These are phyloP conservation scores for Cydia splendana DNA, from an alignment of 1,140 invertebrate species.

Conservation along the genomic window DNA sequence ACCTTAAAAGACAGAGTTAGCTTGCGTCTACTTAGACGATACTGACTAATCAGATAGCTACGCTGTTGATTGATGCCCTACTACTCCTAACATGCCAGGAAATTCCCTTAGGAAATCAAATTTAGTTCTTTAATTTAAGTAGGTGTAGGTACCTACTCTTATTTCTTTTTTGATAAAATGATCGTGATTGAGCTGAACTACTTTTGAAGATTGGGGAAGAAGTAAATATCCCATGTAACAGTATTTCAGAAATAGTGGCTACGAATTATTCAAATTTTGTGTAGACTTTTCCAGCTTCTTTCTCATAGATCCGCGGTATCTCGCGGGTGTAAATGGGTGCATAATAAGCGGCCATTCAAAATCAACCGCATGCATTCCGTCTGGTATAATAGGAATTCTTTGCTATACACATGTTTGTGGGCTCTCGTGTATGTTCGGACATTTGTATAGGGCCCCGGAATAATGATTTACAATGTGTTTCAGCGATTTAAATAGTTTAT, in stretches of 20 bases:
- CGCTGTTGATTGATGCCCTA: too few species aligned
- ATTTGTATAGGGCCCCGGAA: conserved; percentile 63
- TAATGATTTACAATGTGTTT: conserved; percentile 67
- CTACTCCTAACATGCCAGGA: too few species aligned
- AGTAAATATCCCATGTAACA: too few species aligned
- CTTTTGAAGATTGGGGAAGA: too few species aligned
- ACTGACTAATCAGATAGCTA: too few species aligned
- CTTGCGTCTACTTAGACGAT: too few species aligned
- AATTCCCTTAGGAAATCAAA: too few species aligned
- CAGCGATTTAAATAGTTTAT: conserved; percentile 38
- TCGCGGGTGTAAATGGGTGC: conserved; percentile 73
- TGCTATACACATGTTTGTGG: conserved; percentile 63
- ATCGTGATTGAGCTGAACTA: too few species aligned
- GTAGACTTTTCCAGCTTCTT: background rate
- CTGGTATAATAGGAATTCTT: conserved; percentile 64
- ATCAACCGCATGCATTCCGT: conserved; percentile 57
- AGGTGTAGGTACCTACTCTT: too few species aligned
- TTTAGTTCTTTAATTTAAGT: too few species aligned
- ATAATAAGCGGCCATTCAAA: conserved; percentile 75
- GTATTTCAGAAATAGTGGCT: background rate
- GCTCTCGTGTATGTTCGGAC: conserved; percentile 52
- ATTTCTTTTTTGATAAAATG: too few species aligned
- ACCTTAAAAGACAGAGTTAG: too few species aligned
- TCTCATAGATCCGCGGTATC: conserved; percentile 23
- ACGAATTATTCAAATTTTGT: background rate